Evolutionary conservation across 1,140 invertebrate species (phyloP).

Genomic region (Temnothorax nylanderi): DNA sequence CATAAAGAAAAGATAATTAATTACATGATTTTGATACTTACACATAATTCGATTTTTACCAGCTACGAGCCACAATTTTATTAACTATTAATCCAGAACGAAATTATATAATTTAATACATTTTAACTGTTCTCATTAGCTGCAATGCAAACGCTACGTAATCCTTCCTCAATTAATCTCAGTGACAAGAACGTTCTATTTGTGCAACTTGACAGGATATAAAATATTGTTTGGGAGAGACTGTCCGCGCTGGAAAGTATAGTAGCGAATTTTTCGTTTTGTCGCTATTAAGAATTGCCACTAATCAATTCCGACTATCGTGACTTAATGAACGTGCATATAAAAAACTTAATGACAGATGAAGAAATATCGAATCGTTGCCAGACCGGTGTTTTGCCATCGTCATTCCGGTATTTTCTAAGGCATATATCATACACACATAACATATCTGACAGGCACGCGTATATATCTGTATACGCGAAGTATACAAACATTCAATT

Average conservation of each 20-base stretch:
- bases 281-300: neutral
- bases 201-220: neutral
- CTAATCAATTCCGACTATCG: neutral
- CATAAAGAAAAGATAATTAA: neutral
- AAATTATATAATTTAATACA: neutral
- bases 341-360: slow-evolving; percentile 6
- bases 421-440: neutral
- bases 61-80: neutral
- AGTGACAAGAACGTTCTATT: neutral
- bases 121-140: neutral
- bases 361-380: neutral
- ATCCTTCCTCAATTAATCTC: neutral
- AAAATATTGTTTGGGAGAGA: neutral
- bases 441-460: neutral
- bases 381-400: neutral
- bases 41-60: neutral
- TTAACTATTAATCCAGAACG: neutral
- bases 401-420: slow-evolving; percentile 11
- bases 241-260: too few species aligned
- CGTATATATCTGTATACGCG: too few species aligned
- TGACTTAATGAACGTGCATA: neutral
- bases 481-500: slow-evolving; percentile 35
- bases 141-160: neutral
- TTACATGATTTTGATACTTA: neutral
- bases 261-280: neutral